A percentile compares a stretch with the other conserved stretches of the same genome.
phyloP scores from a whole-genome alignment of 2,888 invertebrate genomes.

The Drosophila conformis region DNA sequence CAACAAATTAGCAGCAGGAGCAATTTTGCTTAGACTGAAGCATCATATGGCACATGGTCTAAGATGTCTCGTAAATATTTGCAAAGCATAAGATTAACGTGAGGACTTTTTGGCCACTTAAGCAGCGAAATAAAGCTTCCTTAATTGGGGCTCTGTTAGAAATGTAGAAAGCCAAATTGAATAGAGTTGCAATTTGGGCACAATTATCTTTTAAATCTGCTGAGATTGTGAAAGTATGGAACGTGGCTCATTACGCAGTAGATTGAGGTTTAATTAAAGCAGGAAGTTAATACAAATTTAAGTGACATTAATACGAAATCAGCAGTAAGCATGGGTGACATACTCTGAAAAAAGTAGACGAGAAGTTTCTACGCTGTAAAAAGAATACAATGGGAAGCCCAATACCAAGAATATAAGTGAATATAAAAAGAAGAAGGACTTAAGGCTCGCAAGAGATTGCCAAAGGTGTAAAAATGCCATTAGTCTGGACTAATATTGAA shows the following conservation, averaged over 20 bases:
- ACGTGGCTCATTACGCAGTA: not conserved
- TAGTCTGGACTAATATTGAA: not conserved
- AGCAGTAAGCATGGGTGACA: not conserved
- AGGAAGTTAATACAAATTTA: not conserved
- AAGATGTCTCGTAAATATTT: constrained; percentile 61
- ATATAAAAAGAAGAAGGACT: not conserved
- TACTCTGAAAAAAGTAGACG: not conserved
- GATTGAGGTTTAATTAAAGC: not conserved
- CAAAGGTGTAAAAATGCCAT: not conserved
- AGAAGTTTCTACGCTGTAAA: not conserved
- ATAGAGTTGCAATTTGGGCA: not conserved
- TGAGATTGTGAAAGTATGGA: not conserved
- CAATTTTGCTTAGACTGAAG: constrained; percentile 27
- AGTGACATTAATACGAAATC: not conserved
- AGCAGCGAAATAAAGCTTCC: not conserved
- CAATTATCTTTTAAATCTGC: constrained; percentile 1
- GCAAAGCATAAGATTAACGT: constrained; percentile 38
- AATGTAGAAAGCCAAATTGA: not conserved
- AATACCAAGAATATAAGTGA: not conserved
- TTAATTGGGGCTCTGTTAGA: constrained; percentile 9
- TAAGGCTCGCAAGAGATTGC: not conserved
- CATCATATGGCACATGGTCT: constrained; percentile 31
- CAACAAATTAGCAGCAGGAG: constrained; percentile 38
- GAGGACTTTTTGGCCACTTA: constrained; percentile 13
- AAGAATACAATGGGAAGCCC: not conserved